Base-by-base conservation (phyloP, 2,888 invertebrate species). In the Baronia brevicornis region DNA sequence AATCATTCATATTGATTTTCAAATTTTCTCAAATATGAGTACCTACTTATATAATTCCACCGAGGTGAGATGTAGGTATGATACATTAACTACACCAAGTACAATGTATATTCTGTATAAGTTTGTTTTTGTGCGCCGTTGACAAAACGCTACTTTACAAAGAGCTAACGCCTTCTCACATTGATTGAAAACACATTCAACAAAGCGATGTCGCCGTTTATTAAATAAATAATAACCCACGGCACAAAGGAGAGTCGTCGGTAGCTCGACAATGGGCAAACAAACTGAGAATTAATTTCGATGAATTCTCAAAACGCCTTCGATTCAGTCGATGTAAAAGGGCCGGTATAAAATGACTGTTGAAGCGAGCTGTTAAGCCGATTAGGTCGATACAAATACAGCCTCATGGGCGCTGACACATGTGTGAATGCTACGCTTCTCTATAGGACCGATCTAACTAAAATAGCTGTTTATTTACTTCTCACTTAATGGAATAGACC, bases 271-370 rank as follows among this genome's bases (percentile, higher is more conserved):
- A 84, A 82, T 75, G 50, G 69, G 41, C 69, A 69, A 74, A 82
- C 78, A 82, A 74, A 80, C 74, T 74, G 69, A 60, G 75, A 78
- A 79, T 75, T 80, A 73, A 77, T 80, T 77, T 68, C 74, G 65
- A 80, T 78, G 72, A 70, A 75, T 79, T 75, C 70, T 65, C 65
- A 58, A 72, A 77, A 77, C 74, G 75, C 73, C 77, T 78, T 66
- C 72, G 64, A 67, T 69, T 69, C 54, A 58, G 51, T 56, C 49
- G 54, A 44, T 43, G 50, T 60, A 61, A 68, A 65, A 60, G 60
- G 54, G 54, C 65, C 60, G 62, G 62, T 58, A 50, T 57, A 55
- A 51, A 44, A 51, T 48, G 52, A 63, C 48, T 53, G 46, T 64
- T 62, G 64, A 60, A 63, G 59, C 57, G 57, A 52, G 46, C 51